Percentiles rank a stretch among this genome's conserved stretches.
Evolutionary conservation across 2,113 vertebrate genomes (phyloP).

Genomic region (Corythaixoides concolor): DNA sequence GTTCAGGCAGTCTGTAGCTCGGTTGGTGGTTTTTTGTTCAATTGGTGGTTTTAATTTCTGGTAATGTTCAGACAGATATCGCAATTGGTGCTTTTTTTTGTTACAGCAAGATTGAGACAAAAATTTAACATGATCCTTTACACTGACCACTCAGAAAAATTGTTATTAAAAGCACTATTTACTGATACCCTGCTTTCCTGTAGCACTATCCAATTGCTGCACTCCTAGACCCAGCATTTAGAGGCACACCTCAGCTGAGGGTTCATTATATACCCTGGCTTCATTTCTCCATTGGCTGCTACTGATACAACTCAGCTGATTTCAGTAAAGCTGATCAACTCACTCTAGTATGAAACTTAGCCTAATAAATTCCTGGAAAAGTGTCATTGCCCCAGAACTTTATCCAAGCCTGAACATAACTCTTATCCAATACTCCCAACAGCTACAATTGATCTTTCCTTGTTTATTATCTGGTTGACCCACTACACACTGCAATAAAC

Average conservation of each 20-base stretch:
- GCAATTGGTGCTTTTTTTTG: no score
- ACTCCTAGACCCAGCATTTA: rapidly evolving
- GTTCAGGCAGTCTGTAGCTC: no score
- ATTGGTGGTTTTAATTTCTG: no score
- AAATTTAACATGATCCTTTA: no score
- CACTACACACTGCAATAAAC: background rate
- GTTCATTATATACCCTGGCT: background rate
- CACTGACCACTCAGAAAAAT: background rate
- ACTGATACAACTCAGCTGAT: background rate
- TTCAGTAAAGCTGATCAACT: background rate
- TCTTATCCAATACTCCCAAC: background rate
- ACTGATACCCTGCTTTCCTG: background rate
- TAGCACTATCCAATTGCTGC: rapidly evolving
- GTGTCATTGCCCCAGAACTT: background rate
- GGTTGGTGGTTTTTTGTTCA: no score
- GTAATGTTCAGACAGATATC: no score
- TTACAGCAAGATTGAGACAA: no score
- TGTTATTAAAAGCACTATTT: background rate
- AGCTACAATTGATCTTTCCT: background rate
- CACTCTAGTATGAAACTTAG: background rate
- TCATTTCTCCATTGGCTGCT: background rate
- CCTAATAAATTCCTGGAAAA: background rate
- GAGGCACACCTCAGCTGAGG: background rate
- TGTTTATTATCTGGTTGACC: background rate
- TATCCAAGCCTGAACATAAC: background rate